A percentile compares a stretch with the other conserved stretches of the same genome.
phyloP scores from a whole-genome alignment of 2,888 invertebrate genomes.

The Pasiphila rectangulata region DNA sequence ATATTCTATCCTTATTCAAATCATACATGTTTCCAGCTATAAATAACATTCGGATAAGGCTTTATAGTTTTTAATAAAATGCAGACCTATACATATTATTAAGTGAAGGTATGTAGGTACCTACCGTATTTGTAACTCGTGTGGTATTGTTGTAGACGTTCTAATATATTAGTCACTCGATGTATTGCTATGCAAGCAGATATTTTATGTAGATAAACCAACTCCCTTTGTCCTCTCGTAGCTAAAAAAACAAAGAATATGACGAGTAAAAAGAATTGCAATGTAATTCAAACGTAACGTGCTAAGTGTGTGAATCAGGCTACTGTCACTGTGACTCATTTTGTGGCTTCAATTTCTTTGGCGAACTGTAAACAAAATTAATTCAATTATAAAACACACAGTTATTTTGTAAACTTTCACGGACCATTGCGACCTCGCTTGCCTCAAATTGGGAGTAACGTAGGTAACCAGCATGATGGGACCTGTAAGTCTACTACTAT shows the following conservation, averaged over 20 bases:
- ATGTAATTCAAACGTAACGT: not conserved
- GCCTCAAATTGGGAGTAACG: no score
- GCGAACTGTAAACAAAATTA: slow-evolving; percentile 5
- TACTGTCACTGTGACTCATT: slow-evolving; percentile 16
- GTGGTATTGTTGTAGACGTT: not conserved
- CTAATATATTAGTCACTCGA: slow-evolving; percentile 5
- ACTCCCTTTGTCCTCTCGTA: slow-evolving; percentile 6
- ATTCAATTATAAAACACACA: slow-evolving; percentile 9
- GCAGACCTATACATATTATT: not conserved
- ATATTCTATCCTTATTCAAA: no score
- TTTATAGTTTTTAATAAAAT: no score
- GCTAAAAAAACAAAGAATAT: slow-evolving; percentile 8
- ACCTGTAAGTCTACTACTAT: no score
- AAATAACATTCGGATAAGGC: no score
- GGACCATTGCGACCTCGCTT: not conserved
- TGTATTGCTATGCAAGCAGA: not conserved
- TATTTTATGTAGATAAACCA: not conserved
- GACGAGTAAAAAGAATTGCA: slow-evolving; percentile 1
- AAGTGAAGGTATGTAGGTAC: not conserved
- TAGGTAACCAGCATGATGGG: no score
- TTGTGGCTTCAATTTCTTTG: slow-evolving; percentile 10
- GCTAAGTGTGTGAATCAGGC: slow-evolving; percentile 22
- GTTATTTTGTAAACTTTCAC: slow-evolving; percentile 3
- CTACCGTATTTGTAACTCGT: not conserved
- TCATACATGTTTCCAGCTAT: no score